Conservation (phyloP, 1,140 invertebrate genomes). For the Calycopis cecrops region DNA sequence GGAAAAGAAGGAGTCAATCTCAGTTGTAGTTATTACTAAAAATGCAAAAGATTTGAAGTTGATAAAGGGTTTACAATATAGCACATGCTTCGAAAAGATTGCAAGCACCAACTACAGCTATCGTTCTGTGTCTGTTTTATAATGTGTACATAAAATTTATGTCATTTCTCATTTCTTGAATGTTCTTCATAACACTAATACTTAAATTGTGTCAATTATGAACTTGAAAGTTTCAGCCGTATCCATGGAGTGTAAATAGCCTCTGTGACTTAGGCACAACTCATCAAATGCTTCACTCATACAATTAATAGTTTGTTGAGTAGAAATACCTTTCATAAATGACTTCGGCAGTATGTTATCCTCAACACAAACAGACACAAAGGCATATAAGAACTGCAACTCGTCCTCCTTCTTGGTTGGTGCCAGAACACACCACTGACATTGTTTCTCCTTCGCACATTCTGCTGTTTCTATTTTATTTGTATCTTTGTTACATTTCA, state of each 20-base stretch:
- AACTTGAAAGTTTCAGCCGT: conserved; percentile 3
- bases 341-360: conserved; percentile 50
- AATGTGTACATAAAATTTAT: too few species aligned
- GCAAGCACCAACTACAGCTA: too few species aligned
- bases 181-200: too few species aligned
- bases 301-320: background rate
- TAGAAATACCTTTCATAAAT: conserved; percentile 52
- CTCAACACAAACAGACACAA: conserved; percentile 54
- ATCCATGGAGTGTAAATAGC: background rate
- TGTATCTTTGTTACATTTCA: conserved; percentile 15
- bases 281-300: background rate
- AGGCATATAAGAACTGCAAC: conserved; percentile 55
- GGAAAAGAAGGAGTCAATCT: conserved; percentile 25
- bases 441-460: conserved; percentile 18
- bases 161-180: too few species aligned
- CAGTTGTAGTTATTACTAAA: too few species aligned
- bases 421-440: conserved; percentile 36
- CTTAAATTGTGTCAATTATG: too few species aligned
- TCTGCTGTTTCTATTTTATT: conserved; percentile 16
- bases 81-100: too few species aligned
- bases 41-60: too few species aligned
- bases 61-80: too few species aligned
- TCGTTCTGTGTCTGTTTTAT: too few species aligned
- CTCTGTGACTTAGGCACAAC: background rate
- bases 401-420: conserved; percentile 28